phyloP scores from a whole-genome alignment of 2,113 vertebrate genomes.

The Heptranchias perlo region DNA sequence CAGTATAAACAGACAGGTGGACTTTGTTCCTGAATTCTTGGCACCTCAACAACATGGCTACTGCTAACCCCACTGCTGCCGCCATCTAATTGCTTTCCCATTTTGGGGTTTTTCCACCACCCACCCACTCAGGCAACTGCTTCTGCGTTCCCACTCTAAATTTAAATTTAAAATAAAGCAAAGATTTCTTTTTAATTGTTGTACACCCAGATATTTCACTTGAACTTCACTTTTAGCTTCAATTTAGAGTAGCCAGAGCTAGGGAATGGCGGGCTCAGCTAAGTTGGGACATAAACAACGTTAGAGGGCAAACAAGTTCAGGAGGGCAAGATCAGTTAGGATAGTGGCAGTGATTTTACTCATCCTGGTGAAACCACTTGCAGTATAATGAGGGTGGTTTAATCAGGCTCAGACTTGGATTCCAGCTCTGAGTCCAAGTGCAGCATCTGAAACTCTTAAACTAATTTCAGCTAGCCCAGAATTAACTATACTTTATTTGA shows the following conservation, averaged over 20 bases:
- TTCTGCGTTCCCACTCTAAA: not conserved
- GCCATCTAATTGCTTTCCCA: slow-evolving; percentile 1
- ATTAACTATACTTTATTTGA: not conserved
- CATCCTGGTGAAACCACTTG: not conserved
- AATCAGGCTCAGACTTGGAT: not conserved
- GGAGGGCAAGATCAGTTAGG: not conserved
- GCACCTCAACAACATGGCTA: not conserved
- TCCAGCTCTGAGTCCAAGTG: not conserved
- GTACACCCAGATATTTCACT: not conserved
- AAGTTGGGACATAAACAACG: not conserved
- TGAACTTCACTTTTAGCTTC: not conserved
- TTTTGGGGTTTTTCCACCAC: not conserved
- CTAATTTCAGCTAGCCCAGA: not conserved
- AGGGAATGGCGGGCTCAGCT: not conserved
- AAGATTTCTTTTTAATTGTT: not conserved
- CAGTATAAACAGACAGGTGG: slow-evolving; percentile 20
- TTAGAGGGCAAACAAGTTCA: not conserved
- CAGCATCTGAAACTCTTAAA: not conserved
- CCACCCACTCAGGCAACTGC: not conserved
- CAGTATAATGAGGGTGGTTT: not conserved
- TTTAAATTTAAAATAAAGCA: not conserved
- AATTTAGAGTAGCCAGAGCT: not conserved
- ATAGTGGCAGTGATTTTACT: not conserved
- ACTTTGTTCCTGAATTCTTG: slow-evolving; percentile 22
- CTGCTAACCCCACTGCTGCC: not conserved